A percentile compares a stretch with the other conserved stretches of the same genome.
Evolutionary conservation across 1,140 invertebrate genomes (phyloP).

Genomic region (Drosophila gunungcola): DNA sequence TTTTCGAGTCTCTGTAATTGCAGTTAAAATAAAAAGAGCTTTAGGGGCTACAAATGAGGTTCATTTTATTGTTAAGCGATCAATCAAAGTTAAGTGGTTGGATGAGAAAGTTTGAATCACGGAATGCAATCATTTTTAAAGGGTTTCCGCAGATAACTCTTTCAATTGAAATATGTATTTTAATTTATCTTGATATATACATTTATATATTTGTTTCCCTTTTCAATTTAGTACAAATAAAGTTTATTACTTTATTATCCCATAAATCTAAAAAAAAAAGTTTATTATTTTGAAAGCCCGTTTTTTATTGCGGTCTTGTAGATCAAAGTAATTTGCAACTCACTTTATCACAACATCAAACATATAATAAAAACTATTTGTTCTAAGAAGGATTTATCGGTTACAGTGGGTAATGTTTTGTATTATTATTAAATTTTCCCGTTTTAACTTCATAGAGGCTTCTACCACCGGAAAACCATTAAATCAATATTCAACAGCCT

Average conservation of each 20-base stretch:
- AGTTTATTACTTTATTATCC: no score
- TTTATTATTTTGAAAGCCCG: no score
- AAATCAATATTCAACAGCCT: slow-evolving; percentile 21
- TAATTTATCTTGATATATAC: neutral
- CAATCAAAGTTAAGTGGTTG: slow-evolving; percentile 45
- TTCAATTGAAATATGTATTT: neutral
- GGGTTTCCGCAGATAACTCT: slow-evolving; percentile 3
- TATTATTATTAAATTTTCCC: no score
- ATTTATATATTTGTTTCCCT: no score
- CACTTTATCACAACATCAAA: no score
- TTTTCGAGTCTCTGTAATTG: slow-evolving; percentile 40
- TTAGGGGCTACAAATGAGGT: slow-evolving; percentile 27
- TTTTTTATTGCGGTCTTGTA: no score
- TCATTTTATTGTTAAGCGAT: slow-evolving; percentile 32
- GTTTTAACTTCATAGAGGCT: neutral
- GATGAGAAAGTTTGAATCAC: slow-evolving; percentile 30
- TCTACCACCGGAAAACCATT: slow-evolving; percentile 1
- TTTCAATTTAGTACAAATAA: no score
- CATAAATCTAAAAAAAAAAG: no score
- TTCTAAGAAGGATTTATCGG: no score
- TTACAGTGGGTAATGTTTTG: no score
- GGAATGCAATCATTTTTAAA: slow-evolving; percentile 11
- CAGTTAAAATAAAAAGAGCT: slow-evolving; percentile 40
- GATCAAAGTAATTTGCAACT: no score
- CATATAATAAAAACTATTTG: no score